Evolutionary conservation across 1,140 invertebrate genomes (phyloP), one percentile per base, ranked within the genome.

Genomic region (Sycophaga agraensis): DNA sequence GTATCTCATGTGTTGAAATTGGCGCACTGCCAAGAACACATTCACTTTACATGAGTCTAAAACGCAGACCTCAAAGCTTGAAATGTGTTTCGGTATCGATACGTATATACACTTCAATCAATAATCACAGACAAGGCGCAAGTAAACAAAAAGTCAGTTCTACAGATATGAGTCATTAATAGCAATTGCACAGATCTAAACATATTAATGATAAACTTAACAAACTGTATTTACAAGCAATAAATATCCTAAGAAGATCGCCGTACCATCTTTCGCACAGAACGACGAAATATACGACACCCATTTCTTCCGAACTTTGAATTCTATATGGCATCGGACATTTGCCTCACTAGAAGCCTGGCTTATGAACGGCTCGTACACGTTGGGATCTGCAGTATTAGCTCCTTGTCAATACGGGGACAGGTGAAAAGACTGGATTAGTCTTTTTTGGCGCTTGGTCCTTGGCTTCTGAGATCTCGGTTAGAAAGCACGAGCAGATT

Each of bases 71-170:
- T 35, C 2, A 26, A 60, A 53, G 17, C 19, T 54, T 11, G n/a
- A 37, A 62, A 49, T 49, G 53, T 56, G 37, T 24, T 49, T 62
- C 24, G 31, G 6, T 22, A 40, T 40, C 28, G 40, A 49, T 55
- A 62, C 31, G 22, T 62, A 73, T 64, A 59, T 71, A 72, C 64
- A 71, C 66, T 69, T 72, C 65, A 67, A 71, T 72, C 69, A 69
- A 75, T 73, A 77, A 79, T 79, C 77, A 79, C 77, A 79, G 77
- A 75, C 71, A 75, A 73, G 71, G 72, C 69, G 68, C 69, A 70
- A 73, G 66, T 66, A 70, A 55, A 66, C 53, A n/a, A 45, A 64
- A 53, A n/a, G 51, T 49, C 22, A 56, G 24, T 62, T 49, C n/a
- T 31, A 9, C 46, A 39, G 26, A 56, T 66, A 67, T 62, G 56